Base-by-base conservation (phyloP, 2,113 vertebrate species). In the Alligator sinensis region DNA sequence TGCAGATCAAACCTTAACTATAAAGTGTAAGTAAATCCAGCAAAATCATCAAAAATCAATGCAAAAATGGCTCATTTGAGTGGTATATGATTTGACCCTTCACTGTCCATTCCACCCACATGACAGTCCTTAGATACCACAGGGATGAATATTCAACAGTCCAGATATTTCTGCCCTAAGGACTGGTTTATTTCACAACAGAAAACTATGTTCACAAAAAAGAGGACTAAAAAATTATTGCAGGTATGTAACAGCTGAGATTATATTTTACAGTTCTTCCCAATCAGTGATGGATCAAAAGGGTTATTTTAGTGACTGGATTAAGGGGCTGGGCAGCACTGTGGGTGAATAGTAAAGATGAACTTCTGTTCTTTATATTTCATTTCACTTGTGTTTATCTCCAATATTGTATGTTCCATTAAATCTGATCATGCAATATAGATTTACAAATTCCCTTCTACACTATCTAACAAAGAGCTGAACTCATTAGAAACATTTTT, bases 401-500 rank as follows among this genome's bases (percentile, higher is more conserved):
- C 27, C 38, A 93, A n/a, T 83, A 87, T 34, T 24, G 80, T 81
- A 60, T 58, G 15, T 64, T 58, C 24, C 88, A 78, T 92, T 87
- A 94, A 47, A 38, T 85, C 57, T 89, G 15, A 85, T 79, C n/a
- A 77, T 27, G 74, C 2, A 38, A 90, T 94, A 92, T 62, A 4
- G 75, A 66, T 92, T 94, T 95, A 81, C 17, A 87, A 91, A 68
- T 80, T 66, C 82, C 68, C 60, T 19, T 47, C 3, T 60, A 24
- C n/a, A 30, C 86, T 11, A 91, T 79, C 82, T 93, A 77, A 96
- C 84, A 88, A 90, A 60, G 8, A 59, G 21, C 54, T 59, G 28
- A 64, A 80, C 60, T 28, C 83, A 25, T 80, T 95, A 83, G 54
- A 94, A 92, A 86, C 1, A 64, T 89, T 79, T 95, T 91, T 92